These are phyloP conservation scores for Eulemur albifrons DNA, from an alignment of 2,797 vertebrate species.

Conservation along the genomic window DNA sequence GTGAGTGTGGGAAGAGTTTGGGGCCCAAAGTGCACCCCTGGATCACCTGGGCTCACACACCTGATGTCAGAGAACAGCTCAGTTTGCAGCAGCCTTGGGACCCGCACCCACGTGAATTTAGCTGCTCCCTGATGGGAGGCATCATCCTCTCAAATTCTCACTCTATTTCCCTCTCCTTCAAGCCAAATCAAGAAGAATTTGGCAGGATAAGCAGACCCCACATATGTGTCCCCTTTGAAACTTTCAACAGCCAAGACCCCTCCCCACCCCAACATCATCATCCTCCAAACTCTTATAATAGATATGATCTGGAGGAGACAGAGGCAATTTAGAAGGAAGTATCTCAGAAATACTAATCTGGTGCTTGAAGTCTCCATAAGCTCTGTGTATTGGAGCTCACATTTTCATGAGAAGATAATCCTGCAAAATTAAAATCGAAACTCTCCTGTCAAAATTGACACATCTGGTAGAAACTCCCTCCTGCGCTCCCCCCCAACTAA, in stretches of 20 bases:
- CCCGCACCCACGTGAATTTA: background rate
- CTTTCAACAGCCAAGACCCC: background rate
- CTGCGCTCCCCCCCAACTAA: background rate
- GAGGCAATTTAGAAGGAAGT: conserved; percentile 1
- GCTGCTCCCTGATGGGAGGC: background rate
- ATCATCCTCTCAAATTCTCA: background rate
- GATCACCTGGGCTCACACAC: background rate
- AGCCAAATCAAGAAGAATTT: background rate
- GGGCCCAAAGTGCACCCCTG: background rate
- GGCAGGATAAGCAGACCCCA: background rate
- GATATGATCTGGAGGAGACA: background rate
- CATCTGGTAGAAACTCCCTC: background rate
- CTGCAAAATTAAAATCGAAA: conserved; percentile 7
- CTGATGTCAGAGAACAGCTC: background rate
- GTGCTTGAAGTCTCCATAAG: background rate
- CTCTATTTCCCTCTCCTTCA: background rate
- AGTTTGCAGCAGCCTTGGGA: background rate
- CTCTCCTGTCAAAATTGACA: background rate
- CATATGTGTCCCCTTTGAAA: background rate
- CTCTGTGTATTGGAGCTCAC: background rate
- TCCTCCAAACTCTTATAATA: background rate
- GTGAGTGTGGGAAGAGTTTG: background rate
- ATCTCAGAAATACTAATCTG: background rate
- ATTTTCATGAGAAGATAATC: background rate
- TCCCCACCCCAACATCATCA: background rate